phyloP scores from a whole-genome alignment of 2,113 vertebrate species.

The Clarias batrachus region DNA sequence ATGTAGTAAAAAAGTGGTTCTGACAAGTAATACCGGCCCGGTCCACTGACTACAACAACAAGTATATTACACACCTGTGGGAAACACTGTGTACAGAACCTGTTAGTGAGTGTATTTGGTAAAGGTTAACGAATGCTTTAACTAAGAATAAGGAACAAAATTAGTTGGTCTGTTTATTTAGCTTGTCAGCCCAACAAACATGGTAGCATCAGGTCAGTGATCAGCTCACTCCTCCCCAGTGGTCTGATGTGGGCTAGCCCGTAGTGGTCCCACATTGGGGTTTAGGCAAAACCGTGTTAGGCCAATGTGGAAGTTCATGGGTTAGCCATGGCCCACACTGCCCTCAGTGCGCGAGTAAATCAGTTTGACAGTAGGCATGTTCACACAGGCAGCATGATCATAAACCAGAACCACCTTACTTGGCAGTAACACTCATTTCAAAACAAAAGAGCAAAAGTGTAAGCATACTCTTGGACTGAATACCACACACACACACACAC shows the following conservation, averaged over 20 bases:
- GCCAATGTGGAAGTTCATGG: background rate
- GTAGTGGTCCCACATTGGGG: background rate
- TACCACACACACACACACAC: too few relatives aligned
- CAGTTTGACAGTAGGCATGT: background rate
- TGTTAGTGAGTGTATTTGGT: background rate
- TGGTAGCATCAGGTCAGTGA: background rate
- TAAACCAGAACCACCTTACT: background rate
- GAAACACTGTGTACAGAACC: too few relatives aligned
- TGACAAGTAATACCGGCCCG: too few relatives aligned
- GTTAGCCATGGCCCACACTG: background rate
- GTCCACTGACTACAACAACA: too few relatives aligned
- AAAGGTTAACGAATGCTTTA: background rate
- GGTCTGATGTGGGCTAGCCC: background rate
- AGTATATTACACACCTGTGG: too few relatives aligned
- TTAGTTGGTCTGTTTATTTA: background rate
- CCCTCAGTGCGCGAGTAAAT: background rate
- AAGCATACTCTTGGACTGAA: background rate
- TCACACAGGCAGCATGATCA: background rate
- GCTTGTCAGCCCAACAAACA: background rate
- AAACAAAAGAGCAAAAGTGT: background rate
- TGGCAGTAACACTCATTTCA: background rate
- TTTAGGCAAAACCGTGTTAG: background rate
- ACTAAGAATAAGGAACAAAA: background rate
- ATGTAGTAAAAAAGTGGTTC: too few relatives aligned
- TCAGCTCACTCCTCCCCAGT: background rate